Conservation (phyloP, 92 coral and sea anemone species). For the Phenganax subtilis region DNA sequence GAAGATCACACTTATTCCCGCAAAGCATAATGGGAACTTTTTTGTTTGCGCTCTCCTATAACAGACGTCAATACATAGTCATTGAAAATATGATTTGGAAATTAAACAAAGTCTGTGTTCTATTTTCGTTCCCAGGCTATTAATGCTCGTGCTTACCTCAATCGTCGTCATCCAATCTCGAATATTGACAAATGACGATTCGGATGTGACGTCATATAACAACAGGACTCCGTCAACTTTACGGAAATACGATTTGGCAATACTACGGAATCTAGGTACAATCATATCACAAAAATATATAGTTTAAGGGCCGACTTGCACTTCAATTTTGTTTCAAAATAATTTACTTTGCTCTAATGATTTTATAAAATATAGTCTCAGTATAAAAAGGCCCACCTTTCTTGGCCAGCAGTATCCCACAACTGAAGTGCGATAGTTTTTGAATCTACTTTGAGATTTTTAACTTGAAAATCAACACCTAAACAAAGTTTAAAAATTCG, state of each 20-base stretch:
- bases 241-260: slow-evolving; percentile 89
- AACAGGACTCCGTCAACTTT: slow-evolving; percentile 89
- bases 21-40: slow-evolving; percentile 74
- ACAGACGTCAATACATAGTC: background rate
- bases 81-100: background rate
- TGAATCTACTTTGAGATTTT: slow-evolving; percentile 63
- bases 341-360: no score
- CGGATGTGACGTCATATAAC: slow-evolving; percentile 93
- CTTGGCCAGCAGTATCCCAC: slow-evolving; percentile 99
- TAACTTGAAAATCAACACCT: slow-evolving; percentile 97
- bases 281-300: background rate
- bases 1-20: slow-evolving; percentile 83
- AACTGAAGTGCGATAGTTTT: slow-evolving; percentile 78
- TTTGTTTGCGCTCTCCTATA: slow-evolving; percentile 84
- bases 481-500: background rate
- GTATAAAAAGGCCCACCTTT: slow-evolving; percentile 53
- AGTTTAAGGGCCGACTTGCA: no score
- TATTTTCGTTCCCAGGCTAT: background rate
- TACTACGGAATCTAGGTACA: slow-evolving; percentile 75
- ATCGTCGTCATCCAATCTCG: slow-evolving; percentile 94
- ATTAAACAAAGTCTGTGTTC: background rate
- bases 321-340: no score
- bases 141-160: slow-evolving; percentile 48
- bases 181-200: slow-evolving; percentile 76
- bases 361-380: no score